Evolutionary conservation across 2,797 vertebrate genomes (phyloP), one percentile per base, ranked within the genome.

Genomic region (Trichosurus vulpecula): DNA sequence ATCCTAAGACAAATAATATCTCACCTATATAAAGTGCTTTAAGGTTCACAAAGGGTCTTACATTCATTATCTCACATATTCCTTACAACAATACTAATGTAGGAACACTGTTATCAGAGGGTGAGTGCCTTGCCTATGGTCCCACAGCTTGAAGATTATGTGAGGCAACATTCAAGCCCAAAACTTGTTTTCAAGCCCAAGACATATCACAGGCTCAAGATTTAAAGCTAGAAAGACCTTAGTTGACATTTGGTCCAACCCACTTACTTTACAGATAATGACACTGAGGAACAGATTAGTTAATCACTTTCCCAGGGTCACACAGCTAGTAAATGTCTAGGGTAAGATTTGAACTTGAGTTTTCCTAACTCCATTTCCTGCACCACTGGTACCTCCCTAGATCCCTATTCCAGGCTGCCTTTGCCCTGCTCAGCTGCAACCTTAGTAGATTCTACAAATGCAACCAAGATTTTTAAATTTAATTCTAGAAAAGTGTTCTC

Each of bases 401-500:
- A 47, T 81, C n/a, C n/a, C 41, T 27, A 47, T 81, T 81, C n/a
- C n/a, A 47, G 41, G 9, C 22, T 81, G 2, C 74, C 19, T 81
- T 81, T 81, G 22, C 41, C 66, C 41, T 9, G 4, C 13, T n/a
- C 4, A 74, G 4, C n/a, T 47, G 25, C 8, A 25, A 3, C 0
- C 41, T 47, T 47, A 81, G 19, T 81, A 81, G 19, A 87, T 4
- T 87, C 41, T 87, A 47, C 8, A 11, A 25, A 10, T 51, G 41
- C 41, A 87, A 87, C 74, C 41, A 51, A 87, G 66, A 74, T 74
- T 74, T 41, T 41, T 5, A 41, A 6, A 41, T 74, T 58, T 91
- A 93, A 95, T 55, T 96, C 96, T 90, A 95, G 89, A 92, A 95
- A 91, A 66, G 31, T 94, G 81, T 53, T 91, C 22, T 87, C 61